Base-by-base conservation (phyloP, 2,888 invertebrate species). In the Dicranocentrus wangi region DNA sequence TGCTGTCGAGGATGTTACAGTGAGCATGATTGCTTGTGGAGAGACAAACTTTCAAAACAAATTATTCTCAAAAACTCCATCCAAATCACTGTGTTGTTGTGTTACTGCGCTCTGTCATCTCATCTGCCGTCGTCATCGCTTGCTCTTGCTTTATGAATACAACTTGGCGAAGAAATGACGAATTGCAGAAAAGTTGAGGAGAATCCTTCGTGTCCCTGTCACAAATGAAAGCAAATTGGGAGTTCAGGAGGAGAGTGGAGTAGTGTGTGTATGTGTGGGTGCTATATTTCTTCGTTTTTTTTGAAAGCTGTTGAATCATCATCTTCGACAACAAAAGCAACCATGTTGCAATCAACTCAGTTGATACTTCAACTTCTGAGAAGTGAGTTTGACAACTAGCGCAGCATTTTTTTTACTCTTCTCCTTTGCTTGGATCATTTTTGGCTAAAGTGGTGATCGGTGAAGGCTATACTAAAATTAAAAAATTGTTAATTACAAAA, bases 261-360 rank as follows among this genome's bases (percentile, higher is more conserved):
- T 32, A 32, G 32, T n/a, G 10, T 32, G 21, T 23, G 58, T 2
- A 21, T 23, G 13, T 58, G 58, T 58, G 21, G 19, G 13, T 58
- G 21, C 58, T 17, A 17, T 23, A 15, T 15, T 15, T n/a, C 5
- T n/a, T 10, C n/a, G n/a, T n/a, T n/a, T n/a, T n/a, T 72, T 71
- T 58, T 43, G 71, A 61, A 61, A 60, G 60, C 43, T 61, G 23
- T 61, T 63, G 55, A 43, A 17, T 47, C 51, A 23, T 70, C 51
- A 55, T 32, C 63, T 17, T 69, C 28, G 47, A 27, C 69, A 39
- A 25, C 63, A 51, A 28, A 23, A 47, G 28, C 68, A 55, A 77
- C 23, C 43, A 84, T 83, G 83, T 76, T 84, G 72, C 80, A 83
- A 69, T 84, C 82, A 21, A 32, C 84, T 17, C 72, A 81, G 63